phyloP scores from a whole-genome alignment of 2,113 vertebrate genomes.

The Prochilodus magdalenae region DNA sequence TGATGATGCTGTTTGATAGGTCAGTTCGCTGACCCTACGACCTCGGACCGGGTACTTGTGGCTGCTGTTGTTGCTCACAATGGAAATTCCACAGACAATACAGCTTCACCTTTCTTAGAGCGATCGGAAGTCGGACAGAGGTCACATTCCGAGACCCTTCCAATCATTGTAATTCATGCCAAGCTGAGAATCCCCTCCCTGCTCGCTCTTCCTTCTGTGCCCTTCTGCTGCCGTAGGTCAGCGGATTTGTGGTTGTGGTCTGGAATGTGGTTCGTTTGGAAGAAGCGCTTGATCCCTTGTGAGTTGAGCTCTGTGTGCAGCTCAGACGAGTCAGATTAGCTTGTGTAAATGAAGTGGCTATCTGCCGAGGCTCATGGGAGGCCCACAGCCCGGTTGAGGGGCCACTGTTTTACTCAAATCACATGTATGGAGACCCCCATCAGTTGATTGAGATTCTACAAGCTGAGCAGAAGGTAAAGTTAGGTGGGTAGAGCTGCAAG shows the following conservation, averaged over 20 bases:
- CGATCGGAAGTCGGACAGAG: background rate
- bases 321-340: background rate
- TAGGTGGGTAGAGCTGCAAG: too few species aligned
- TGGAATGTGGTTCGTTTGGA: background rate
- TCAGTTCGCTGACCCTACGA: background rate
- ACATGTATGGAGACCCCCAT: too few species aligned
- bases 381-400: too few species aligned
- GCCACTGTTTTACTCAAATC: too few species aligned
- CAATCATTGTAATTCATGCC: background rate
- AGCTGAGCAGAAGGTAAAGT: too few species aligned
- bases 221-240: conserved; percentile 2
- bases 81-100: background rate
- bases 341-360: background rate
- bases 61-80: background rate
- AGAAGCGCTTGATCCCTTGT: background rate
- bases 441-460: too few species aligned
- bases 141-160: background rate
- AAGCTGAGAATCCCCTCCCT: background rate
- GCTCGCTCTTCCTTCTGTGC: background rate
- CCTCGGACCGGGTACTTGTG: background rate
- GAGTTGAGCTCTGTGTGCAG: background rate
- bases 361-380: too few species aligned
- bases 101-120: background rate
- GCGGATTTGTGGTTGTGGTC: background rate
- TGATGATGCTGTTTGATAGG: too few species aligned